phyloP scores from a whole-genome alignment of 2,797 vertebrate genomes.

The Moxostoma hubbsi region DNA sequence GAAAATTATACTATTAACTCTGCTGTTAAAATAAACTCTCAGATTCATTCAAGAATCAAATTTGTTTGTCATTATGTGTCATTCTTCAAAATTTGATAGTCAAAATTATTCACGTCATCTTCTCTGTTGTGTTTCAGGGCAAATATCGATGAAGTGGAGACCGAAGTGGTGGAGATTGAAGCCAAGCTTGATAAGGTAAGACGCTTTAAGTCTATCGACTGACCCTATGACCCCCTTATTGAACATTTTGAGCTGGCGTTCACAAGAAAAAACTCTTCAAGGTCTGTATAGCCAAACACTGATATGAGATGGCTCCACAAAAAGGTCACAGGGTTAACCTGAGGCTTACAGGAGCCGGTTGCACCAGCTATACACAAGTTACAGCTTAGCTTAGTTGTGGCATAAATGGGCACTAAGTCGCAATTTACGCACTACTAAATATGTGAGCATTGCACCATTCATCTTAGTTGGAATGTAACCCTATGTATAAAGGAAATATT shows the following conservation, averaged over 20 bases:
- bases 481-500: no score
- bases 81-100: not conserved
- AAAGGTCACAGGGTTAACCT: constrained; percentile 26
- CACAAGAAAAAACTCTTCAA: not conserved
- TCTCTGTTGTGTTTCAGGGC: constrained; percentile 56
- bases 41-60: no score
- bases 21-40: not conserved
- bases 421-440: no score
- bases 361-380: no score
- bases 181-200: constrained; percentile 64
- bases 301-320: not conserved
- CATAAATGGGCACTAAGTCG: no score
- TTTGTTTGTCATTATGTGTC: not conserved
- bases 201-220: not conserved
- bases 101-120: not conserved
- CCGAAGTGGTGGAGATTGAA: no score
- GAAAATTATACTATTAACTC: not conserved
- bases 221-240: not conserved
- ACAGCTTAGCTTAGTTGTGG: no score
- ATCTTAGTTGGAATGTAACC: no score
- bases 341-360: not conserved
- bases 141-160: no score
- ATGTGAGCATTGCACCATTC: no score
- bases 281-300: constrained; percentile 11
- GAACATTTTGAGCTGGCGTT: not conserved